phyloP scores from a whole-genome alignment of 37 sponge, comb jelly and placozoan genomes.

The Haliclona indistincta region DNA sequence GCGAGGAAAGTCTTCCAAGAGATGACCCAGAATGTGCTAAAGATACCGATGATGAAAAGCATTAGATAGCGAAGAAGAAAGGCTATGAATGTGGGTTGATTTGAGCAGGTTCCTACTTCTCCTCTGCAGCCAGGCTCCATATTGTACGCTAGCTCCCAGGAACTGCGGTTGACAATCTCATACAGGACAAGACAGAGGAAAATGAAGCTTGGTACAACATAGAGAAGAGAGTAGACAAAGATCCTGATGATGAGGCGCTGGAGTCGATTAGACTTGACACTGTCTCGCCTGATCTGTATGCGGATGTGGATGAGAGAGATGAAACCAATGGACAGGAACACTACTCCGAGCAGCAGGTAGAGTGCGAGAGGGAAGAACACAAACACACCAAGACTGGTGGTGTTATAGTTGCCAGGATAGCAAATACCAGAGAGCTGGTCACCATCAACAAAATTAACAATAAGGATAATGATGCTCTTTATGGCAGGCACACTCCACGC shows the following conservation, averaged over 20 bases:
- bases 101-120: too few species aligned
- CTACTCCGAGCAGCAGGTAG: conserved; percentile 64
- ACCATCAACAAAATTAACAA: conserved; percentile 72
- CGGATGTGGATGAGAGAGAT: conserved; percentile 69
- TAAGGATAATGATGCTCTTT: conserved; percentile 63
- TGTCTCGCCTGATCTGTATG: conserved; percentile 49
- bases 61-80: conserved; percentile 67
- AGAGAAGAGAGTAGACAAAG: conserved; percentile 77
- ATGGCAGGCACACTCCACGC: conserved; percentile 83
- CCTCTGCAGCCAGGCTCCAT: background rate
- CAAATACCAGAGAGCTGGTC: conserved; percentile 86
- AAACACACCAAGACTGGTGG: conserved; percentile 64
- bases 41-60: conserved; percentile 62
- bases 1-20: conserved; percentile 73
- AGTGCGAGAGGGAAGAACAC: conserved; percentile 70
- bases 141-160: conserved; percentile 52
- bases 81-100: conserved; percentile 35
- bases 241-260: conserved; percentile 81
- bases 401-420: conserved; percentile 62
- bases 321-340: conserved; percentile 70
- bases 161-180: conserved; percentile 38
- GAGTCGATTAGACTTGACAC: conserved; percentile 57
- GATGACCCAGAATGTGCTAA: conserved; percentile 71
- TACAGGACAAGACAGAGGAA: conserved; percentile 60
- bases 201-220: conserved; percentile 75